Percentiles rank a stretch among this genome's conserved stretches.
Conservation (phyloP, 2,113 vertebrate species). For the Oryctolagus cuniculus region DNA sequence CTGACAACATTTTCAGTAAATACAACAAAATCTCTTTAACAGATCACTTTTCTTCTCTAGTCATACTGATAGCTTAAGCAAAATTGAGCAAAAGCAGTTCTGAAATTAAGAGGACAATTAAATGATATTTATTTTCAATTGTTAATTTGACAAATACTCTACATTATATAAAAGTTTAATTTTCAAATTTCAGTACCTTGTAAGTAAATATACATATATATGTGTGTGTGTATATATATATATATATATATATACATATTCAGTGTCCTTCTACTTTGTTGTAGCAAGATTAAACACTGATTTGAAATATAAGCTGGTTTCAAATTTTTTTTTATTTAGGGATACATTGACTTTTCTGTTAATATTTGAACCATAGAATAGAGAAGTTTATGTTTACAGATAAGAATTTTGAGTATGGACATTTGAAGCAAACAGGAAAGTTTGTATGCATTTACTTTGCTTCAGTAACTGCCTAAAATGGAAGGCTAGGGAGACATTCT, state of each 20-base stretch:
- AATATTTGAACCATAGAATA: not conserved
- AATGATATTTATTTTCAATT: not conserved
- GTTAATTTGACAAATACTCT: not conserved
- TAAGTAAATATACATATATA: not conserved
- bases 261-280: not conserved
- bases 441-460: not conserved
- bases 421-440: not conserved
- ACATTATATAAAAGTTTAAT: not conserved
- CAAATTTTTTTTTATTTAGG: not conserved
- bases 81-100: not conserved
- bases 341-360: not conserved
- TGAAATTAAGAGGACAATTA: not conserved
- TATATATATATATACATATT: not conserved
- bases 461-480: not conserved
- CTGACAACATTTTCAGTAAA: constrained; percentile 43
- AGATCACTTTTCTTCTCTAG: not conserved
- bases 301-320: not conserved
- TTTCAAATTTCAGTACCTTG: not conserved
- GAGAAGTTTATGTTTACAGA: not conserved
- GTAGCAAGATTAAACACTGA: not conserved
- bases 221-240: too few species aligned
- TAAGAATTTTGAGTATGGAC: not conserved
- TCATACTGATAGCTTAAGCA: not conserved
- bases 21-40: not conserved
- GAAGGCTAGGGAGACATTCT: not conserved